Evolutionary conservation across 2,888 invertebrate genomes (phyloP), one percentile per base, ranked within the genome.

Genomic region (Coenonympha arcania): DNA sequence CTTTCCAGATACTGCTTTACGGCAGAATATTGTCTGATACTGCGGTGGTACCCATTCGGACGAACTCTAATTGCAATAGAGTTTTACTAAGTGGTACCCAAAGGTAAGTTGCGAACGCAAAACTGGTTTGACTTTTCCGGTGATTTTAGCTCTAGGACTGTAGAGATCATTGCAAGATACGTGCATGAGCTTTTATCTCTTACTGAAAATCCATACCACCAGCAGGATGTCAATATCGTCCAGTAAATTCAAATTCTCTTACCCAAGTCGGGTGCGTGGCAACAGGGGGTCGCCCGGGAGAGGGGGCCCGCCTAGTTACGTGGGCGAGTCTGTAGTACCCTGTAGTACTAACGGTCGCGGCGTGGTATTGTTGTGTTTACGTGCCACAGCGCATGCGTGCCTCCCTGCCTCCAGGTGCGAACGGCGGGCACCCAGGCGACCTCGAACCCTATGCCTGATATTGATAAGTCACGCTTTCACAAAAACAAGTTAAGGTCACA

Each of bases 251-350:
- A 15, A 34, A 24, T 43, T 24, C 16, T 24, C 44, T 24, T n/a
- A 20, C 8, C 34, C 20, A 6, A 11, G 44, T 34, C 42, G 64
- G 68, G 68, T 71, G 73, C 76, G 72, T 81, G 64, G 79, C 74
- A 80, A 80, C 82, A 70, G 66, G 57, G 50, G 56, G 54, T 15
- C 2, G 4, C 60, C 52, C 55, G 62, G 54, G 57, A 50, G 54
- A 57, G 54, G 52, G 47, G 54, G 47, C 48, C 65, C 64, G 61
- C 64, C 65, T 60, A 55, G 69, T 65, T 69, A 76, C 84, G 86
- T 86, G 84, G 86, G 86, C 85, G 86, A 80, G 86, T 86, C 86
- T 86, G 85, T 85, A 85, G 86, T 86, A 82, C 82, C 70, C 76
- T 70, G 74, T 84, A 82, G 85, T 85, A 84, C 77, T 55, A 63